A percentile compares a stretch with the other conserved stretches of the same genome.
Evolutionary conservation across 2,888 invertebrate genomes (phyloP).

Genomic region (Lithophane semibrunnea): DNA sequence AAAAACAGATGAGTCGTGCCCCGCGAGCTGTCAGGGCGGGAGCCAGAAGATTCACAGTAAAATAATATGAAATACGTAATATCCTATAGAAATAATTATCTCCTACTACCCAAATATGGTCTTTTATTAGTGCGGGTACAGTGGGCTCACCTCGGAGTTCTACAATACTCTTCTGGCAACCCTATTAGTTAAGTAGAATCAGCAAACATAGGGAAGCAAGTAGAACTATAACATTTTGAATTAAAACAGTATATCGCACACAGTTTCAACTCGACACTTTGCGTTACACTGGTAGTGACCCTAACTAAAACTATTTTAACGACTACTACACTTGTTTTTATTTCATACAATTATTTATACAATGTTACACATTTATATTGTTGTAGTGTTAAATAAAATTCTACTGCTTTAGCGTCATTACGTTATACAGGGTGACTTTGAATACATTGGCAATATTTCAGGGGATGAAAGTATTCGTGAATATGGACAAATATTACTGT

Average conservation of each 20-base stretch:
- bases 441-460: conserved; percentile 1
- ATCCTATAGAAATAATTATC: too few species aligned
- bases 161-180: background rate
- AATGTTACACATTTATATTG: conserved; percentile 25
- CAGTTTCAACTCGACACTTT: conserved; percentile 33
- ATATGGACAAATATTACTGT: background rate
- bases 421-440: background rate
- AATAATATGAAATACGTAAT: too few species aligned
- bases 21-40: too few species aligned
- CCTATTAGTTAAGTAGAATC: conserved; percentile 11
- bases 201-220: conserved; percentile 33
- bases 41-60: too few species aligned
- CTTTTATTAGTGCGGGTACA: too few species aligned
- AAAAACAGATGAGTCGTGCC: too few species aligned
- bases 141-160: too few species aligned
- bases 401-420: background rate
- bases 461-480: background rate
- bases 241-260: conserved; percentile 33
- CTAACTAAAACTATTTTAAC: conserved; percentile 52
- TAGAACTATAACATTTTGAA: conserved; percentile 26
- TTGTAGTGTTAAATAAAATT: conserved; percentile 26
- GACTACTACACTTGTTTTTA: conserved; percentile 43
- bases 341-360: conserved; percentile 21
- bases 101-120: too few species aligned
- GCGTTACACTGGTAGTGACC: conserved; percentile 21